Evolutionary conservation across 53 echinoderm and acorn worm genomes (phyloP), one percentile per base, ranked within the genome.

Genomic region (Hippasteria phrygiana): DNA sequence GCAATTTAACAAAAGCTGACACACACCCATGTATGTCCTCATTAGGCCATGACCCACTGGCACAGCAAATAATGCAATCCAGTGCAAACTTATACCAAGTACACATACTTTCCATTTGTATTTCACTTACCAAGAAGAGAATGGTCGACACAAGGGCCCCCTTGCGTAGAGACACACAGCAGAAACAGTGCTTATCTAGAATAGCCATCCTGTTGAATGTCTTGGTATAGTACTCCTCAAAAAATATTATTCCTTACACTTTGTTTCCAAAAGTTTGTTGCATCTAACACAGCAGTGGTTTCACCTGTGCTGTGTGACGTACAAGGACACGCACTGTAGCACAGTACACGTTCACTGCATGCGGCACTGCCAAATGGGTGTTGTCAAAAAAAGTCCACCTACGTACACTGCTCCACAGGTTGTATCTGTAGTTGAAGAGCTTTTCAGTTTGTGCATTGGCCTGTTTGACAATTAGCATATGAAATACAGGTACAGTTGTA

Each of bases 61-160:
- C 34, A 32, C 28, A 7, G 8, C 7, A 48, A 48, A 48, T 14
- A n/a, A 1, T 24, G 8, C 26, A 59, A 24, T 59, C 59, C 59
- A 26, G 17, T 76, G 5, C 6, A 16, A 31, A n/a, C n/a, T n/a
- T n/a, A n/a, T n/a, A 31, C 48, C 53, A 18, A 20, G 24, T 18
- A 40, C 38, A 53, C 13, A 9, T 29, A 51, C 29, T 53, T 32
- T 34, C 18, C 35, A 17, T 43, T 18, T 24, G 4, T 39, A 10
- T 38, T n/a, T 41, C n/a, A 93, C 93, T 95, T 88, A 95, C 95
- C 91, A 95, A 42, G 79, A 93, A 90, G 5, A 95, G 53, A 35
- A 93, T 87, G 63, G 91, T 89, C 13, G 92, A 90, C 4, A 92
- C 47, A 66, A 95, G 88, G n/a, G 90, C 91, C 17, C 95, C 95